Evolutionary conservation across 1,140 invertebrate genomes (phyloP).

Genomic region (Meloidogyne floridensis): DNA sequence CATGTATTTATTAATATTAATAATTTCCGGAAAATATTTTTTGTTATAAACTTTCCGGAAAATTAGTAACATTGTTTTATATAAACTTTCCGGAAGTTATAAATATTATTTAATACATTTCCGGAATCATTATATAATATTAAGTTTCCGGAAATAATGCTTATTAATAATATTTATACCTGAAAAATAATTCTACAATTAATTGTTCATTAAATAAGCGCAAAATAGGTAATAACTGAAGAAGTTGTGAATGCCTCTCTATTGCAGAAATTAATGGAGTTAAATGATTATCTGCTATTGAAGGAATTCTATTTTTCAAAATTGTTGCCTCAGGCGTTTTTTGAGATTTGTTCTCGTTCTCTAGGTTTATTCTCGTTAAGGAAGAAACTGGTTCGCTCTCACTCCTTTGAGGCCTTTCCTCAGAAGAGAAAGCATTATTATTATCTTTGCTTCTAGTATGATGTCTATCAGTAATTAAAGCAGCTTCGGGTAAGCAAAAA

Average conservation of each 20-base stretch:
- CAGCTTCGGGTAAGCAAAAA: background rate
- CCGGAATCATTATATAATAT: no score
- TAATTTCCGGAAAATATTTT: no score
- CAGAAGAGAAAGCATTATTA: background rate
- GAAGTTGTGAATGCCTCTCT: conserved; percentile 56
- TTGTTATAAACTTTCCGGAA: no score
- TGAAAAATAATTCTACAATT: conserved; percentile 82
- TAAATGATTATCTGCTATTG: background rate
- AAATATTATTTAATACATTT: no score
- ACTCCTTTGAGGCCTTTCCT: background rate
- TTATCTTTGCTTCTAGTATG: background rate
- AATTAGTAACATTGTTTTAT: no score
- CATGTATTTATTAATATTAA: no score
- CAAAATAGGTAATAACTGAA: conserved; percentile 74
- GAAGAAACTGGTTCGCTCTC: background rate
- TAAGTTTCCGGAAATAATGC: no score
- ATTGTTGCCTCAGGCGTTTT: conserved; percentile 10
- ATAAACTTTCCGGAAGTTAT: no score
- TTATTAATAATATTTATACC: background rate
- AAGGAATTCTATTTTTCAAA: background rate
- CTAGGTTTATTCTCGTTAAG: background rate
- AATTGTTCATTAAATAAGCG: conserved; percentile 77
- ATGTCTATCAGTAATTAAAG: background rate
- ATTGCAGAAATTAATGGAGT: conserved; percentile 27
- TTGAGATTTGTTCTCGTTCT: background rate